Evolutionary conservation across 2,888 invertebrate genomes (phyloP).

Genomic region (Poecilus cupreus): DNA sequence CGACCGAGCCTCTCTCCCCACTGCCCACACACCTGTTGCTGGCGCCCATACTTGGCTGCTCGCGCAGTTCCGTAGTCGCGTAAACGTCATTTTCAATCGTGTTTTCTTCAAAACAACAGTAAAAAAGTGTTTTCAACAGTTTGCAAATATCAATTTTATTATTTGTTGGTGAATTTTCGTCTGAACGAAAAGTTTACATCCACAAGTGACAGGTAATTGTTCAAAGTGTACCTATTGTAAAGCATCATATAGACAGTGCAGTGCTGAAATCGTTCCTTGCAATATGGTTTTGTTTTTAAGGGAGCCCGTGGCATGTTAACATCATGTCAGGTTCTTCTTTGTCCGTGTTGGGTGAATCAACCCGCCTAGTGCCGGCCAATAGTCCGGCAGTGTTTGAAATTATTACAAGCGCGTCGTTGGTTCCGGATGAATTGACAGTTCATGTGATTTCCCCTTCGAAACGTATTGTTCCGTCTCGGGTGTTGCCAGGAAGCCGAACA

Average conservation of each 20-base stretch:
- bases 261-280: slow-evolving; percentile 6
- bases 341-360: slow-evolving; percentile 90
- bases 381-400: slow-evolving; percentile 93
- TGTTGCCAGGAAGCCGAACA: slow-evolving; percentile 86
- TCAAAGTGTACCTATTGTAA: slow-evolving; percentile 32
- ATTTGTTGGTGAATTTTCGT: slow-evolving; percentile 5
- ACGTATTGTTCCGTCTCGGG: slow-evolving; percentile 86
- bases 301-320: slow-evolving; percentile 96
- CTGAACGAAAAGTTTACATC: slow-evolving; percentile 6
- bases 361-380: slow-evolving; percentile 92
- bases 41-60: slow-evolving; percentile 49
- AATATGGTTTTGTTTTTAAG: slow-evolving; percentile 74
- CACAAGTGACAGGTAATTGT: slow-evolving; percentile 46
- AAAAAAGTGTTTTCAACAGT: slow-evolving; percentile 12
- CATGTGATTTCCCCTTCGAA: slow-evolving; percentile 89
- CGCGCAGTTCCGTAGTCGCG: slow-evolving; percentile 47
- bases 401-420: slow-evolving; percentile 78
- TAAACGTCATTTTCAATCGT: slow-evolving; percentile 28
- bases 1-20: slow-evolving; percentile 47
- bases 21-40: slow-evolving; percentile 59
- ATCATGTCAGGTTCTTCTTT: slow-evolving; percentile 86
- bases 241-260: slow-evolving; percentile 44
- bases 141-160: slow-evolving; percentile 6
- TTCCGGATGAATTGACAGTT: slow-evolving; percentile 77
- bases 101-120: slow-evolving; percentile 12